Evolutionary conservation across 2,797 vertebrate species (phyloP).

Genomic region (Poeciliopsis infans): DNA sequence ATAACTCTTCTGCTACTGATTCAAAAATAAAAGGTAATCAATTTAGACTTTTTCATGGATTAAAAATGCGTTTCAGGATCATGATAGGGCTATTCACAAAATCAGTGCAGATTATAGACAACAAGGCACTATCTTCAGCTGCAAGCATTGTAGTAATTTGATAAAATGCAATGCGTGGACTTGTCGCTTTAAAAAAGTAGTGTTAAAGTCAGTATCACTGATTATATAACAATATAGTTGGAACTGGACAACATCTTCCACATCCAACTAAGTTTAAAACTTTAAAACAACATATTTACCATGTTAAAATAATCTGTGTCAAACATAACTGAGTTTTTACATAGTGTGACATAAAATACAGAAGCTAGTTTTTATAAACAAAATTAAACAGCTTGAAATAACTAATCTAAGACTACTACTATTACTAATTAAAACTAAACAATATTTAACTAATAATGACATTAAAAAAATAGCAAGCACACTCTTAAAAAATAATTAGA

Average conservation of each 20-base stretch:
- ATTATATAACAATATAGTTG: not conserved
- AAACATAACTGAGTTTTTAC: not conserved
- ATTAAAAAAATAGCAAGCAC: too few species aligned
- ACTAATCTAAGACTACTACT: not conserved
- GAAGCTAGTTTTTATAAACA: not conserved
- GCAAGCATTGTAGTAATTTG: not conserved
- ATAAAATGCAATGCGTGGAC: not conserved
- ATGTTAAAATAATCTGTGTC: not conserved
- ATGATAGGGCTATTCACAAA: not conserved
- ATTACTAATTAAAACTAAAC: too few species aligned
- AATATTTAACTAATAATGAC: too few species aligned
- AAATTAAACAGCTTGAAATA: not conserved
- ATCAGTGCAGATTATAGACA: not conserved
- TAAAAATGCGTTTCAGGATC: not conserved
- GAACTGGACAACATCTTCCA: not conserved
- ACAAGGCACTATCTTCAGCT: not conserved
- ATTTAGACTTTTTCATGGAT: not conserved
- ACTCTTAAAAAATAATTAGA: too few species aligned
- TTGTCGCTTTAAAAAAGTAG: not conserved
- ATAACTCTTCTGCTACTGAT: conserved; percentile 39
- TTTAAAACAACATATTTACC: not conserved
- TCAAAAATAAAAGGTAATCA: conserved; percentile 47
- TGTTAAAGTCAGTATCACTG: not conserved
- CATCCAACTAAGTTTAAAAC: not conserved
- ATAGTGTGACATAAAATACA: not conserved